Evolutionary conservation across 2,113 vertebrate genomes (phyloP), one percentile per base, ranked within the genome.

Genomic region (Megaceryle maxima): DNA sequence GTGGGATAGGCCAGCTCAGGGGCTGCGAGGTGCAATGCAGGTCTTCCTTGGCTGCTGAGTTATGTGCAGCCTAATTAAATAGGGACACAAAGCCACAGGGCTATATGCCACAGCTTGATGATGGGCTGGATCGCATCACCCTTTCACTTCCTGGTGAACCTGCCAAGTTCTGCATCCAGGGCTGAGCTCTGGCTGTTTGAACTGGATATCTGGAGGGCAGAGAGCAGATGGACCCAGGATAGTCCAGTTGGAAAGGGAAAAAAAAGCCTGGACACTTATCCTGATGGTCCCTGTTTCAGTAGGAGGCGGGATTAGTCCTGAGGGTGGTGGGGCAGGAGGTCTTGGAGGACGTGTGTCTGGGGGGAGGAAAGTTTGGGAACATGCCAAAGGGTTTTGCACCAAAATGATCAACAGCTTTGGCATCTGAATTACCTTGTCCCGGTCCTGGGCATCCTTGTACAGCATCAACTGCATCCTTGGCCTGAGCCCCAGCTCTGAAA

Each of bases 281-380:
- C 37, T 0, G 0, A 2, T 25, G 55, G 37, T 56, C 19, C 24
- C 51, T 53, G 50, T 41, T 56, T 35, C 22, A 72, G 28, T 5
- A 43, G 84, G 46, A 70, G 55, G 35, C 5, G 19, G 82, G 53
- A 74, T 73, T 26, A 74, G 79, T 64, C 44, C 41, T 4, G 1
- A 24, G 35, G 22, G 21, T 60, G 26, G 37, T 59, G 63, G 20
- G 26, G 41, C 29, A 89, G 60, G 69, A 62, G 3, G 20, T 43
- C 79, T 63, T 13, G 2, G 26, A 56, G 17, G 57, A 53, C 1
- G 0, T 9, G 4, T 69, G 33, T 74, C 33, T 10, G 8, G 26
- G 17, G 29, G 48, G 19, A 46, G 15, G 9, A 55, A 60, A 51
- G 22, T 67, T 81, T 60, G 83, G 33, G 74, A 77, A 77, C 26